Evolutionary conservation across 2,888 invertebrate species (phyloP).

Genomic region (Agonum fuliginosum): DNA sequence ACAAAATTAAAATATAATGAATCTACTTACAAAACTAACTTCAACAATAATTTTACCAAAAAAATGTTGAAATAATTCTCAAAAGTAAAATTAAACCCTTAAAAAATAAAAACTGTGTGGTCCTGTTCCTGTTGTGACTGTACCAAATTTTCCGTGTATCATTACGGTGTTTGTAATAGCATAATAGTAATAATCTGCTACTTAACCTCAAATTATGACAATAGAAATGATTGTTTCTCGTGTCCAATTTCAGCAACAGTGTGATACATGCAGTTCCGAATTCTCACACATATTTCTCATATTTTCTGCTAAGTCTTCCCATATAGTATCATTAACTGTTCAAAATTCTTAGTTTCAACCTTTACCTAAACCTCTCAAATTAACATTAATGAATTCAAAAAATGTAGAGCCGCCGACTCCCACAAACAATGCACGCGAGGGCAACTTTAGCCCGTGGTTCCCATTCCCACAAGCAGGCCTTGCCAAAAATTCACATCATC

Average conservation of each 20-base stretch:
- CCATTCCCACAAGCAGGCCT: neutral
- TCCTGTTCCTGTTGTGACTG: too few relatives aligned
- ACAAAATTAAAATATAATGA: too few relatives aligned
- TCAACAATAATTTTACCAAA: too few relatives aligned
- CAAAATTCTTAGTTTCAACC: conserved; percentile 34
- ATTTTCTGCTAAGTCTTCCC: conserved; percentile 31
- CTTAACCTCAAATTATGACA: too few relatives aligned
- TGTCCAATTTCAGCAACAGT: neutral
- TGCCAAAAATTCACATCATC: conserved; percentile 32
- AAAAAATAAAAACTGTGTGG: too few relatives aligned
- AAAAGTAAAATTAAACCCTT: too few relatives aligned
- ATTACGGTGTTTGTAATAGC: too few relatives aligned
- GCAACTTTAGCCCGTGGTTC: neutral
- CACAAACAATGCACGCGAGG: conserved; percentile 37
- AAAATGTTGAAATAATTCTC: too few relatives aligned
- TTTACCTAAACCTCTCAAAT: conserved; percentile 43
- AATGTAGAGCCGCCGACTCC: conserved; percentile 37
- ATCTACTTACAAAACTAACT: too few relatives aligned
- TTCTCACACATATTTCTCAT: conserved; percentile 32
- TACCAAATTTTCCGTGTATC: too few relatives aligned
- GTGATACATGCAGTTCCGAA: neutral
- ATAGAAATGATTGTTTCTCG: neutral
- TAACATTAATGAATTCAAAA: conserved; percentile 47
- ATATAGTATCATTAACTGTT: conserved; percentile 25
- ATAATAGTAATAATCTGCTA: too few relatives aligned